Evolutionary conservation across 2,888 invertebrate genomes (phyloP).

Genomic region (Napeogenes sylphis): DNA sequence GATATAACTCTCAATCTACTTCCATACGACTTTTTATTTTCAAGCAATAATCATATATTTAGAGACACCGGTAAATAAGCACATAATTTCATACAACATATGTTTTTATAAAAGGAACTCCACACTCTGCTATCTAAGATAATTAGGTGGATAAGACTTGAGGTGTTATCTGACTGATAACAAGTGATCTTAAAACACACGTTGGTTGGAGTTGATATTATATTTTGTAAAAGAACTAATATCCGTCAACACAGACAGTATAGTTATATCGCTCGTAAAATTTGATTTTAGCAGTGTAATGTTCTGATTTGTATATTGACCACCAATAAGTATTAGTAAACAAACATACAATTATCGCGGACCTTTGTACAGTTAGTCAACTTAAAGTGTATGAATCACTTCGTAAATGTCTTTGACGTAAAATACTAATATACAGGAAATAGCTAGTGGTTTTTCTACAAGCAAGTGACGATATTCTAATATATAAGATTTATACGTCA

Average conservation of each 20-base stretch:
- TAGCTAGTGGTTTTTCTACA: conserved; percentile 14
- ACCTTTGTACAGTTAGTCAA: conserved; percentile 15
- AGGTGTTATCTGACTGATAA: conserved; percentile 62
- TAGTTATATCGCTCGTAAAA: no score
- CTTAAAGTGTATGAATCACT: conserved; percentile 25
- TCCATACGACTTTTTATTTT: no score
- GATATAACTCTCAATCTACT: no score
- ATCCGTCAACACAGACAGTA: not conserved
- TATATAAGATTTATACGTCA: conserved; percentile 8
- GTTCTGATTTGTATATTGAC: not conserved
- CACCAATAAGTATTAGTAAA: conserved; percentile 12
- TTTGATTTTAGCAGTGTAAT: no score
- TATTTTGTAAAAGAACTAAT: not conserved
- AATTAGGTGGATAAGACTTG: conserved; percentile 56
- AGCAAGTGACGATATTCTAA: conserved; percentile 15
- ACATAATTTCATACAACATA: not conserved
- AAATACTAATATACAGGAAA: conserved; percentile 27
- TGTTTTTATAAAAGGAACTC: conserved; percentile 7
- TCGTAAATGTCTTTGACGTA: conserved; percentile 26
- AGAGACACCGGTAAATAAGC: not conserved
- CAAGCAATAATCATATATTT: not conserved
- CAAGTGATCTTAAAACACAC: conserved; percentile 47
- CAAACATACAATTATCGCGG: conserved; percentile 19
- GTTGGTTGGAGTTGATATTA: not conserved
- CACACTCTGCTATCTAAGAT: conserved; percentile 53